Conservation (phyloP, 1,140 invertebrate species). For the Ctenoplectra terminalis region DNA sequence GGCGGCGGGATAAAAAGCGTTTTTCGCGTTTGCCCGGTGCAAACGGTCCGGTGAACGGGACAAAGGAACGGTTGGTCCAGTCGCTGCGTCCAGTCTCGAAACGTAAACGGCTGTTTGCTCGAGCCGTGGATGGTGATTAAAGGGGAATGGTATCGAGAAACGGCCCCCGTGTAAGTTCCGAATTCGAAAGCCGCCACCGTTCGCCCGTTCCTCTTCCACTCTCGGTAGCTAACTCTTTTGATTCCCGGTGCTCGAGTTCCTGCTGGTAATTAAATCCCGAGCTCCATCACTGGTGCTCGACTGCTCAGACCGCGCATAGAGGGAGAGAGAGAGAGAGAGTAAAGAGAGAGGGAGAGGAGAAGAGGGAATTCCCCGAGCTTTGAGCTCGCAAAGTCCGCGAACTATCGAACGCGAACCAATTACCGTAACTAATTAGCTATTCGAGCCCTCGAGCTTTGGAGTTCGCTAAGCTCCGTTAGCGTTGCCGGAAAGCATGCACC, state of each 20-base stretch:
- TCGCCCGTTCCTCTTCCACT: not conserved
- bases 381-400: conserved; percentile 65
- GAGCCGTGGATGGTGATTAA: conserved; percentile 38
- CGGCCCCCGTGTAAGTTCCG: conserved; percentile 42
- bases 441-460: conserved; percentile 62
- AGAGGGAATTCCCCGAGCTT: conserved; percentile 47
- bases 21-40: conserved; percentile 37
- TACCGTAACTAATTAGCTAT: conserved; percentile 71
- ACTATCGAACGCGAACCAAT: conserved; percentile 71
- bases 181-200: conserved; percentile 20
- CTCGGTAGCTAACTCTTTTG: conserved; percentile 39
- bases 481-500: conserved; percentile 6
- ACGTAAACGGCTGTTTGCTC: conserved; percentile 41
- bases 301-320: not conserved
- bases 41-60: conserved; percentile 32
- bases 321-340: not conserved
- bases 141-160: conserved; percentile 41
- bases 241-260: conserved; percentile 50
- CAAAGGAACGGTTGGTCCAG: conserved; percentile 1
- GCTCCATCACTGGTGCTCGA: conserved; percentile 47
- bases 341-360: not conserved
- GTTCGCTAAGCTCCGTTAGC: conserved; percentile 53
- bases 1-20: conserved; percentile 23
- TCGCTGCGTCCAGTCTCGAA: conserved; percentile 12
- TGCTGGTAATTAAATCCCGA: conserved; percentile 64